Conservation (phyloP, 2,888 invertebrate species). For the Cosmopolites sordidus region DNA sequence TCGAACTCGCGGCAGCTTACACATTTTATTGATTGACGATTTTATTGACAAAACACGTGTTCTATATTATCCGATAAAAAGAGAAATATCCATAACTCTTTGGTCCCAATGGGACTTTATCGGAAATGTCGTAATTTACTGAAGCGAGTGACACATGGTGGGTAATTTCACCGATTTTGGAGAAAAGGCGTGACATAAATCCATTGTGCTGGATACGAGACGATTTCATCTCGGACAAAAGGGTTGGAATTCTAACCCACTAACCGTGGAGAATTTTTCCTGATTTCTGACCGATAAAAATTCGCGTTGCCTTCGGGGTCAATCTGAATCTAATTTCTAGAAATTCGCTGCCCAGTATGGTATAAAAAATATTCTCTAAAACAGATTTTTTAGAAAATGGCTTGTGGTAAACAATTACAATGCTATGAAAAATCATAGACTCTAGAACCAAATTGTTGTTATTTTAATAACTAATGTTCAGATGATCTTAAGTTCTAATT, state of each 20-base stretch:
- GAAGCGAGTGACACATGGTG: conserved; percentile 37
- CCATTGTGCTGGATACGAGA: conserved; percentile 37
- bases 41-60: conserved; percentile 24
- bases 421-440: too few species aligned
- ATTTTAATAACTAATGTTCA: too few species aligned
- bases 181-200: conserved; percentile 36
- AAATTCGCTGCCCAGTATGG: too few species aligned
- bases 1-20: too few species aligned
- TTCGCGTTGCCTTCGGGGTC: not conserved
- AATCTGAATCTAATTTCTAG: conserved; percentile 2
- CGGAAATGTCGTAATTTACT: conserved; percentile 37
- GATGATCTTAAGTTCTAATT: too few species aligned
- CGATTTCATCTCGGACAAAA: conserved; percentile 34
- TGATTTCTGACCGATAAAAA: conserved; percentile 8
- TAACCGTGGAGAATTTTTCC: conserved; percentile 17
- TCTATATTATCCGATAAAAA: conserved; percentile 25
- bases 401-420: too few species aligned
- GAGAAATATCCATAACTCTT: conserved; percentile 13
- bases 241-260: conserved; percentile 30
- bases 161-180: conserved; percentile 39
- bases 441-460: too few species aligned
- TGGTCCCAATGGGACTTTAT: conserved; percentile 26
- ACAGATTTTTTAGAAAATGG: too few species aligned
- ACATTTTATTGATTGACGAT: too few species aligned
- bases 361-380: too few species aligned